Conservation (phyloP, 2,797 vertebrate species). For the Buphagus erythrorhynchus region DNA sequence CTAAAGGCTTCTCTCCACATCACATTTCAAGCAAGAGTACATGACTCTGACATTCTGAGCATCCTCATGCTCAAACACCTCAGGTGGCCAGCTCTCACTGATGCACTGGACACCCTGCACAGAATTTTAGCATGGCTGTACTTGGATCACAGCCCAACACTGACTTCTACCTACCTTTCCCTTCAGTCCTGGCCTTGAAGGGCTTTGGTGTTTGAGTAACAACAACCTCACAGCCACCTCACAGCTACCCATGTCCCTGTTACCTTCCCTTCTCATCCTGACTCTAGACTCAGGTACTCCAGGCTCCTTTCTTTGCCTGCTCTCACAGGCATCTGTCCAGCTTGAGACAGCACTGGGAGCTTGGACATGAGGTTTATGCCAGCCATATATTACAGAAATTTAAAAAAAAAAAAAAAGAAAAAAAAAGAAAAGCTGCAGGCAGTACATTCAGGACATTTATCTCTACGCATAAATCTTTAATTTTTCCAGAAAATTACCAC, state of each 20-base stretch:
- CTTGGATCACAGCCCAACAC: background rate
- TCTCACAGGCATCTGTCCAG: background rate
- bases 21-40: background rate
- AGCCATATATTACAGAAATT: background rate
- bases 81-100: background rate
- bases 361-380: background rate
- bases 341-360: background rate
- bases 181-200: background rate
- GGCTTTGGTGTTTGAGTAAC: background rate
- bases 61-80: background rate
- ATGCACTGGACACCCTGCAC: background rate
- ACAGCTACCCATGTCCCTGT: accelerated
- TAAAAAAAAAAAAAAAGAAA: background rate
- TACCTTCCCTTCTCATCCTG: background rate
- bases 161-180: accelerated
- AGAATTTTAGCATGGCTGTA: background rate
- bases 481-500: background rate
- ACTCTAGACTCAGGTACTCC: accelerated
- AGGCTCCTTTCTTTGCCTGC: background rate
- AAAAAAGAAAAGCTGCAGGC: background rate
- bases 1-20: background rate
- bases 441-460: background rate
- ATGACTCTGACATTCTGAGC: background rate
- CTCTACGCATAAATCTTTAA: background rate
- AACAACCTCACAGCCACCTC: background rate